Evolutionary conservation across 1,140 invertebrate species (phyloP).

Genomic region (Ditylenchus dipsaci): DNA sequence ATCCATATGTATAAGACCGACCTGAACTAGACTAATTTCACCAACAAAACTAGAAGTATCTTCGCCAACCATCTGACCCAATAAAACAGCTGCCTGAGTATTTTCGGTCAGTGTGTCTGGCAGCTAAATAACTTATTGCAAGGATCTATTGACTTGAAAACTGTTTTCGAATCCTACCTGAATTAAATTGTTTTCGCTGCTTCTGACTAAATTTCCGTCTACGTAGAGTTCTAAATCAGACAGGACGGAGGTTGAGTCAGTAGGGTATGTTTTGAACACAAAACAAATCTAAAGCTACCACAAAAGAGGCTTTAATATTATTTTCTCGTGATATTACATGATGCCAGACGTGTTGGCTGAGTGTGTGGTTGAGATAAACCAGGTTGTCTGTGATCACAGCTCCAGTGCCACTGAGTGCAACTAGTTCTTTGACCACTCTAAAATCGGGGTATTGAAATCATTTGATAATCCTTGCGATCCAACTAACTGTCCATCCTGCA

Average conservation of each 20-base stretch:
- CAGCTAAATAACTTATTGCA: neutral
- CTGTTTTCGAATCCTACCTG: neutral
- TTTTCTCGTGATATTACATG: too few relatives aligned
- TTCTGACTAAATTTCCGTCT: neutral
- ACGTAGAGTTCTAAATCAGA: neutral
- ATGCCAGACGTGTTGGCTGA: neutral
- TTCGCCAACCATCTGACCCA: neutral
- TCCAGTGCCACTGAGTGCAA: too few relatives aligned
- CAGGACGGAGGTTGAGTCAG: neutral
- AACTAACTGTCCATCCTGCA: too few relatives aligned
- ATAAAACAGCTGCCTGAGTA: neutral
- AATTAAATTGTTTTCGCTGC: neutral
- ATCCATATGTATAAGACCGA: neutral
- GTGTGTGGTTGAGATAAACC: neutral
- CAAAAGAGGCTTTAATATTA: neutral
- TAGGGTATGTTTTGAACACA: neutral
- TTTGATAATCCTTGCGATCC: too few relatives aligned
- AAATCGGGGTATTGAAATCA: too few relatives aligned
- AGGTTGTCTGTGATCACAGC: neutral
- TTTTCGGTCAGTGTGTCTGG: neutral
- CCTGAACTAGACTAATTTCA: conserved; percentile 2
- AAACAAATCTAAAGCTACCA: neutral
- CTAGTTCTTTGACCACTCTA: too few relatives aligned
- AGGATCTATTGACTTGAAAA: neutral
- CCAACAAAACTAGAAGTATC: neutral